Evolutionary conservation across 2,888 invertebrate species (phyloP).

Genomic region (Athalia circularis): DNA sequence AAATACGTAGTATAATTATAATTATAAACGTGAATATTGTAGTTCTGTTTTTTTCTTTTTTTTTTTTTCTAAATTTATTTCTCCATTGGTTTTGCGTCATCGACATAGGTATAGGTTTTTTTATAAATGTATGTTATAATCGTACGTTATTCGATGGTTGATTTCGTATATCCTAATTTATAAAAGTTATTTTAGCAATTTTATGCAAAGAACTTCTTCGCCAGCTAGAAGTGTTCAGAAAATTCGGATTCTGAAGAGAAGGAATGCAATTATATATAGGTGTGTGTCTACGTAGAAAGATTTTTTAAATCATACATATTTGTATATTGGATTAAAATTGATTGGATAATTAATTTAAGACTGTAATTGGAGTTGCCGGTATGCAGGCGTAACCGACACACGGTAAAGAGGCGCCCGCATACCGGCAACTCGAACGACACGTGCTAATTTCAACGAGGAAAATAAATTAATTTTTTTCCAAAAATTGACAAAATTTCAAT

Average conservation of each 20-base stretch:
- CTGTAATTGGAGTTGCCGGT: too few species aligned
- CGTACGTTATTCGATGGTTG: background rate
- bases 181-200: conserved; percentile 63
- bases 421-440: too few species aligned
- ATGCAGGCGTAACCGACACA: too few species aligned
- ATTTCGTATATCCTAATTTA: conserved; percentile 19
- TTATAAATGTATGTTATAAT: conserved; percentile 14
- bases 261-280: conserved; percentile 68
- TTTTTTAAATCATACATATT: background rate
- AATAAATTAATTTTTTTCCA: too few species aligned
- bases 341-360: too few species aligned
- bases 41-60: background rate
- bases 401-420: too few species aligned
- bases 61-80: background rate
- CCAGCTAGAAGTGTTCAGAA: conserved; percentile 54
- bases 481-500: too few species aligned
- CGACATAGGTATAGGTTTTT: background rate
- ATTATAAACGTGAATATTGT: background rate
- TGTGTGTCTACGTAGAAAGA: conserved; percentile 54
- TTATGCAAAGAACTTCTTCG: conserved; percentile 57
- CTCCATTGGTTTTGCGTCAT: background rate
- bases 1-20: background rate
- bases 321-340: too few species aligned
- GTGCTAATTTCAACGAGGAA: too few species aligned
- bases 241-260: conserved; percentile 66